phyloP scores from a whole-genome alignment of 2,888 invertebrate species.

The Amphimallon solstitiale region DNA sequence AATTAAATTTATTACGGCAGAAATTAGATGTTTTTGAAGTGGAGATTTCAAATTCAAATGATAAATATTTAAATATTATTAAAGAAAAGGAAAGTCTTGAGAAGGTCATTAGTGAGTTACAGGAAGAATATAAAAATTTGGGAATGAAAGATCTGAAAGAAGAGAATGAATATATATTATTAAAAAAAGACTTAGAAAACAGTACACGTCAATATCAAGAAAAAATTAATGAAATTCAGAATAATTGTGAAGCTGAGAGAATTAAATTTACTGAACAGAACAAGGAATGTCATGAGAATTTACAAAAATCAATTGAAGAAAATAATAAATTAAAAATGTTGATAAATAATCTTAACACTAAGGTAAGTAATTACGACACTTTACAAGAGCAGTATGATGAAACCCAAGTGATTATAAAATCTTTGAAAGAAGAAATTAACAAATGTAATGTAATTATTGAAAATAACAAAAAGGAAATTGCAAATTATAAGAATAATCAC shows the following conservation, averaged over 20 bases:
- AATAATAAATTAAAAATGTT: constrained; percentile 15
- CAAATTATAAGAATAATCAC: constrained; percentile 37
- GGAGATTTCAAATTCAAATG: constrained; percentile 33
- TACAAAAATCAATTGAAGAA: neutral
- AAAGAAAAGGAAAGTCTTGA: constrained; percentile 42
- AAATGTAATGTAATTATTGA: neutral
- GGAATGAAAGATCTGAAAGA: constrained; percentile 42
- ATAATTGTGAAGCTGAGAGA: constrained; percentile 41
- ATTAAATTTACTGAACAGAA: constrained; percentile 39
- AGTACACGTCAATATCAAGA: neutral
- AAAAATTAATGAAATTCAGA: too few species aligned
- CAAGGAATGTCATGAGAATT: constrained; percentile 2
- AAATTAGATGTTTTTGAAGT: constrained; percentile 42
- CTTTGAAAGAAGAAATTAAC: neutral
- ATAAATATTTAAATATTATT: constrained; percentile 36
- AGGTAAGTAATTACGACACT: constrained; percentile 16
- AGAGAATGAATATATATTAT: neutral
- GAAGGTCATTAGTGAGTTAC: constrained; percentile 34
- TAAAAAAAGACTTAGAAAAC: neutral
- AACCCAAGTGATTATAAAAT: neutral
- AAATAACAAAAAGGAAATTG: constrained; percentile 30
- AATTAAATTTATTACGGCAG: constrained; percentile 57
- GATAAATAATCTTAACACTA: constrained; percentile 24
- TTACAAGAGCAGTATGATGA: neutral
- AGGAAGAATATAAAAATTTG: neutral